These are phyloP conservation scores for Drosophila borealis DNA, from an alignment of 2,888 invertebrate species.

Conservation along the genomic window DNA sequence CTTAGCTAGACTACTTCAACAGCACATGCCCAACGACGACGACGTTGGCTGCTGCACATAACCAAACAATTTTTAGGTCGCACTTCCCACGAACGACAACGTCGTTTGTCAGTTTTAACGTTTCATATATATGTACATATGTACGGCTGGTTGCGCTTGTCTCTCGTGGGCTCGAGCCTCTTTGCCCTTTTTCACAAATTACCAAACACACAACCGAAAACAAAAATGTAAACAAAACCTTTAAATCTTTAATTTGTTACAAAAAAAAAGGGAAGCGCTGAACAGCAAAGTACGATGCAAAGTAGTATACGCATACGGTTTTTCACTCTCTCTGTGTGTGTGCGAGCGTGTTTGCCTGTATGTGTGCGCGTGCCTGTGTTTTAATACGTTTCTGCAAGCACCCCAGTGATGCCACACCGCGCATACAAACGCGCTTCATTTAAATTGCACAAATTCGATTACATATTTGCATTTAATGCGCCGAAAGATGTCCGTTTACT, in stretches of 20 bases:
- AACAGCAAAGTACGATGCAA: conserved; percentile 18
- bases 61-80: conserved; percentile 53
- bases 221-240: conserved; percentile 33
- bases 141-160: conserved; percentile 12
- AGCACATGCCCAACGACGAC: conserved; percentile 18
- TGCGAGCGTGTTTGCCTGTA: conserved; percentile 15
- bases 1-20: conserved; percentile 7
- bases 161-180: background rate
- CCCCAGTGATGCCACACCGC: conserved; percentile 19
- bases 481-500: too few relatives aligned
- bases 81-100: conserved; percentile 5
- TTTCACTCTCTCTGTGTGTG: conserved; percentile 20
- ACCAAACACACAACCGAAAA: background rate
- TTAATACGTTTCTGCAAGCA: conserved; percentile 1
- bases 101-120: conserved; percentile 7
- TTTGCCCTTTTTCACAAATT: background rate
- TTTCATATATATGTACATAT: background rate
- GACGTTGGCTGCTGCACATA: conserved; percentile 42
- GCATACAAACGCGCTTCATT: conserved; percentile 6
- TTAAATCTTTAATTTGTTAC: conserved; percentile 10
- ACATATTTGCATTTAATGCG: too few relatives aligned
- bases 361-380: conserved; percentile 17
- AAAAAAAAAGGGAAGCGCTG: conserved; percentile 26
- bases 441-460: conserved; percentile 3
- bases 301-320: conserved; percentile 32